Evolutionary conservation across 2,113 vertebrate genomes (phyloP).

Genomic region (Prietella phreatophila): DNA sequence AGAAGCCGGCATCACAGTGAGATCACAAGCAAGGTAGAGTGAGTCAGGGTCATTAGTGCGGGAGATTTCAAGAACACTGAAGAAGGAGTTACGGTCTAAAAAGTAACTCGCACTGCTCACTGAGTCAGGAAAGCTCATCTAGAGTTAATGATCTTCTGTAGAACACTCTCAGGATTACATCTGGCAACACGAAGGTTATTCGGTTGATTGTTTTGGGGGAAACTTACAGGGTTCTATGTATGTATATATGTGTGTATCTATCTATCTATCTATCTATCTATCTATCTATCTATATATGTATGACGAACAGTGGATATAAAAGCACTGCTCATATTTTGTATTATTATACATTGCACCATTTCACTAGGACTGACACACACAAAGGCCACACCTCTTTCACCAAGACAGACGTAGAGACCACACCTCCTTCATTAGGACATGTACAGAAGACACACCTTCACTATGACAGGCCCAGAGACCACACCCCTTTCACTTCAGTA

Average conservation of each 20-base stretch:
- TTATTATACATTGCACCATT: not conserved
- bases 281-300: too few relatives aligned
- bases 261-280: too few relatives aligned
- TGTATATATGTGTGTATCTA: too few relatives aligned
- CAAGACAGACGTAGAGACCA: not conserved
- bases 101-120: not conserved
- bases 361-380: not conserved
- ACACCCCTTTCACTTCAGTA: too few relatives aligned
- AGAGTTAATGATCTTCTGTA: not conserved
- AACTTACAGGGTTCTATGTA: not conserved
- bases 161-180: not conserved
- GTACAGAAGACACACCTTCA: not conserved
- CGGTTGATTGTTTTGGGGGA: not conserved
- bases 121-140: constrained; percentile 1
- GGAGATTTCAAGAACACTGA: constrained; percentile 10
- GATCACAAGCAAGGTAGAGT: constrained; percentile 23
- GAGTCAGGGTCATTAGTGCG: constrained; percentile 38
- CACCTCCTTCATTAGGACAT: not conserved
- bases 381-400: not conserved
- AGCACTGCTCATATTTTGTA: not conserved
- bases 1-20: constrained; percentile 12
- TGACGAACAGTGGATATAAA: not conserved
- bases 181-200: not conserved
- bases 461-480: too few relatives aligned
- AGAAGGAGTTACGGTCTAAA: not conserved